phyloP scores from a whole-genome alignment of 2,888 invertebrate genomes.

The Thysanoteuthis rhombus region DNA sequence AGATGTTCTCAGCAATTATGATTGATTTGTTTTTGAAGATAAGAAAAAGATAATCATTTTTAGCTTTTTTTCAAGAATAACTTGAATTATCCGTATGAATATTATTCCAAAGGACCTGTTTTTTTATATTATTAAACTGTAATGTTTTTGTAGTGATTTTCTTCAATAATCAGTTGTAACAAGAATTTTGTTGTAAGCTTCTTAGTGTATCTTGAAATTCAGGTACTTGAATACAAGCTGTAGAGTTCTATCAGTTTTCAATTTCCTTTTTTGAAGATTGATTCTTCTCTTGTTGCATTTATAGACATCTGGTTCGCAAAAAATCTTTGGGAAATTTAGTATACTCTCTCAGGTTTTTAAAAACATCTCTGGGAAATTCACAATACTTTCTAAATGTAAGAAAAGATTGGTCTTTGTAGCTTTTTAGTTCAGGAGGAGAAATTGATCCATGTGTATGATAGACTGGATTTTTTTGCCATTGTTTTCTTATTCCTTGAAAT shows the following conservation, averaged over 20 bases:
- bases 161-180: background rate
- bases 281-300: background rate
- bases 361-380: too few species aligned
- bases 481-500: too few species aligned
- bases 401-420: too few species aligned
- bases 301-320: background rate
- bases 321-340: too few species aligned
- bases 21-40: too few species aligned
- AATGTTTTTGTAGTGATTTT: background rate
- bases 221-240: background rate
- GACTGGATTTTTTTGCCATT: too few species aligned
- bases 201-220: background rate
- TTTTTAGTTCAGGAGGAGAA: too few species aligned
- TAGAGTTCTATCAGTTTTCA: background rate
- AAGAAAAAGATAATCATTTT: too few species aligned
- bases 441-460: too few species aligned
- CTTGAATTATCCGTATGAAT: background rate
- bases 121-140: background rate
- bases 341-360: too few species aligned
- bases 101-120: background rate
- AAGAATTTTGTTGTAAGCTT: background rate
- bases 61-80: background rate
- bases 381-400: too few species aligned
- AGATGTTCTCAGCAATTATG: too few species aligned
- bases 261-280: background rate